A percentile compares a stretch with the other conserved stretches of the same genome.
phyloP scores from a whole-genome alignment of 2,888 invertebrate species.

The Netelia inedita region DNA sequence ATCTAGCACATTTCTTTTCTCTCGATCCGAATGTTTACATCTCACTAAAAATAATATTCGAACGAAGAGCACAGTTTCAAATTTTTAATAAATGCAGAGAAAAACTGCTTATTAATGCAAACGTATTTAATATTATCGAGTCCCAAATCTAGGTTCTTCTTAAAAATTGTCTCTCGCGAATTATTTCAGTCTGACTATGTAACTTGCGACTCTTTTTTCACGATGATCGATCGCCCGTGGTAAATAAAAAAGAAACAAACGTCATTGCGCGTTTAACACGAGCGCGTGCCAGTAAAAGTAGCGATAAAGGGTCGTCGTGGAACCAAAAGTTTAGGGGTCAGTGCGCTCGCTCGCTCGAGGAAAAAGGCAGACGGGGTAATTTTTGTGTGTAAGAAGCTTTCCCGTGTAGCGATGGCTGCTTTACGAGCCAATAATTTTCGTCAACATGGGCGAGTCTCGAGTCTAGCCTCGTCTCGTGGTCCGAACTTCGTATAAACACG shows the following conservation, averaged over 20 bases:
- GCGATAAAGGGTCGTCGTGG: neutral
- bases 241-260: constrained; percentile 2
- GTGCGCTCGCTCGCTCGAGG: neutral
- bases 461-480: neutral
- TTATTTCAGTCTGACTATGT: neutral
- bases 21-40: too few species aligned
- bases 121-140: too few species aligned
- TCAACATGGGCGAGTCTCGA: constrained; percentile 35
- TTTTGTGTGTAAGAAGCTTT: constrained; percentile 56
- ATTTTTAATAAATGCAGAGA: too few species aligned
- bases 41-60: too few species aligned
- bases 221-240: too few species aligned
- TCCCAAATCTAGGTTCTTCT: too few species aligned
- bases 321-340: constrained; percentile 3
- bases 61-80: too few species aligned
- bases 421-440: constrained; percentile 55
- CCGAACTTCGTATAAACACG: constrained; percentile 22
- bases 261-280: constrained; percentile 13
- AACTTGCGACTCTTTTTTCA: too few species aligned
- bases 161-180: too few species aligned
- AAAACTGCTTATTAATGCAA: too few species aligned
- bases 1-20: too few species aligned
- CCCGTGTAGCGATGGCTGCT: constrained; percentile 47
- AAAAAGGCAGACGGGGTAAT: constrained; percentile 32
- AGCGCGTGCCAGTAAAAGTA: constrained; percentile 26